These are phyloP conservation scores for Anastrepha ludens DNA, from an alignment of 1,140 invertebrate genomes.

Conservation along the genomic window DNA sequence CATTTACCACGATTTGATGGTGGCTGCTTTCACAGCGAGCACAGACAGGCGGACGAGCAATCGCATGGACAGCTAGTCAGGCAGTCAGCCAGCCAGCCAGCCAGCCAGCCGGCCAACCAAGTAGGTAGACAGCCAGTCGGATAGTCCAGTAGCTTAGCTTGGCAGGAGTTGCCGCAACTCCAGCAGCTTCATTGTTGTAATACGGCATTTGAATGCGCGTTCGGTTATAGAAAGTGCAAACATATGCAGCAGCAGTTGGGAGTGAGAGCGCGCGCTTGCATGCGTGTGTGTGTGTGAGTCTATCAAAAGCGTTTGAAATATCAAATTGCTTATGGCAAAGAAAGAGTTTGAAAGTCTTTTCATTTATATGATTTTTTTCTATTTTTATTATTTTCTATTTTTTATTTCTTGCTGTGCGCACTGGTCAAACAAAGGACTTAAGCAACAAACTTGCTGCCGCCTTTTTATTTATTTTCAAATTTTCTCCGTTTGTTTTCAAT, in stretches of 20 bases:
- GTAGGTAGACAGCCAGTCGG: not conserved
- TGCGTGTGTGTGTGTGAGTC: not conserved
- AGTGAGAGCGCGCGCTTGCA: too few relatives aligned
- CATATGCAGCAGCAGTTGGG: not conserved
- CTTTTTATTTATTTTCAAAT: not conserved
- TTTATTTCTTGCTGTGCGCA: not conserved
- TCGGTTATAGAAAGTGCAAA: slow-evolving; percentile 33
- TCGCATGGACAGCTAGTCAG: not conserved
- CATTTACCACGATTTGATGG: not conserved
- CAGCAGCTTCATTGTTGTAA: not conserved
- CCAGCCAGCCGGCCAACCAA: too few relatives aligned
- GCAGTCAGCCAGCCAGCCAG: not conserved
- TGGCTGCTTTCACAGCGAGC: slow-evolving; percentile 19
- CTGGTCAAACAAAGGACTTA: slow-evolving; percentile 65
- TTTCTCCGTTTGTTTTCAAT: not conserved
- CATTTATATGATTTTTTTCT: not conserved
- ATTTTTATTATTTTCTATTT: not conserved
- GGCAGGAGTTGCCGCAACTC: not conserved
- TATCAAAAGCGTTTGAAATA: not conserved
- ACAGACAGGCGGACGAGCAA: not conserved
- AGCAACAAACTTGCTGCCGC: slow-evolving; percentile 59
- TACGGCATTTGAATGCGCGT: slow-evolving; percentile 21
- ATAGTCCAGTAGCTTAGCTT: not conserved
- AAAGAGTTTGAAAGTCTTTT: slow-evolving; percentile 42
- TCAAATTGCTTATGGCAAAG: slow-evolving; percentile 39